These are phyloP conservation scores for Drosophila borealis DNA, from an alignment of 2,888 invertebrate genomes.

Conservation along the genomic window DNA sequence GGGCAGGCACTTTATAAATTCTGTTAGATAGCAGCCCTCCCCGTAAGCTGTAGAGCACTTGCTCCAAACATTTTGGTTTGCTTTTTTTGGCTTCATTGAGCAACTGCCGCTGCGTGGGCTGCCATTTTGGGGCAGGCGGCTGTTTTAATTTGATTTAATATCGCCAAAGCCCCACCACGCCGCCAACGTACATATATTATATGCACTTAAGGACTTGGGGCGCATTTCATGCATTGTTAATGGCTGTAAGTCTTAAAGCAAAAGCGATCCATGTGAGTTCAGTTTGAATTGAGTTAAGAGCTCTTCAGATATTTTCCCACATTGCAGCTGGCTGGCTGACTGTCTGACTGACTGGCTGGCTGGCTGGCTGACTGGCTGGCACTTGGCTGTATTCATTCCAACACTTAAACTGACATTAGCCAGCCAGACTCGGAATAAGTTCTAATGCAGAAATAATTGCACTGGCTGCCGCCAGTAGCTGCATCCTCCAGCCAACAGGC, in stretches of 20 bases:
- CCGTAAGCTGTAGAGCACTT: not conserved
- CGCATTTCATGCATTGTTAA: conserved; percentile 66
- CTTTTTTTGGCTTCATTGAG: conserved; percentile 47
- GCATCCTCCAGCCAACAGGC: conserved; percentile 15
- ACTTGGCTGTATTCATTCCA: conserved; percentile 62
- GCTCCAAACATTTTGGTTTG: conserved; percentile 3
- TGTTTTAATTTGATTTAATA: conserved; percentile 45
- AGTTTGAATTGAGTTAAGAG: conserved; percentile 25
- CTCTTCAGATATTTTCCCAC: conserved; percentile 62
- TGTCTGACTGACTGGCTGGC: conserved; percentile 8
- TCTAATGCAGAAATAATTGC: conserved; percentile 80
- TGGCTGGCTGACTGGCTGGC: conserved; percentile 24
- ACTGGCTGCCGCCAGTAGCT: conserved; percentile 64
- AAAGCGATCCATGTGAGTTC: conserved; percentile 19
- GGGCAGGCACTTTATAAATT: conserved; percentile 17
- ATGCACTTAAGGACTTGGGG: conserved; percentile 67
- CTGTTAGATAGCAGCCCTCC: conserved; percentile 3
- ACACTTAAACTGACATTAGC: conserved; percentile 80
- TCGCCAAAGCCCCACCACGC: conserved; percentile 4
- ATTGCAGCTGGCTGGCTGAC: conserved; percentile 38
- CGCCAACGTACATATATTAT: conserved; percentile 35
- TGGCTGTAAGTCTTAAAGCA: conserved; percentile 24
- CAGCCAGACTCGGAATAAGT: conserved; percentile 54
- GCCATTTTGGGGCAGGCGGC: conserved; percentile 57
- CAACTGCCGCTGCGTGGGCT: conserved; percentile 61